Evolutionary conservation across 2,888 invertebrate species (phyloP).

Genomic region (Heliconius hortense): DNA sequence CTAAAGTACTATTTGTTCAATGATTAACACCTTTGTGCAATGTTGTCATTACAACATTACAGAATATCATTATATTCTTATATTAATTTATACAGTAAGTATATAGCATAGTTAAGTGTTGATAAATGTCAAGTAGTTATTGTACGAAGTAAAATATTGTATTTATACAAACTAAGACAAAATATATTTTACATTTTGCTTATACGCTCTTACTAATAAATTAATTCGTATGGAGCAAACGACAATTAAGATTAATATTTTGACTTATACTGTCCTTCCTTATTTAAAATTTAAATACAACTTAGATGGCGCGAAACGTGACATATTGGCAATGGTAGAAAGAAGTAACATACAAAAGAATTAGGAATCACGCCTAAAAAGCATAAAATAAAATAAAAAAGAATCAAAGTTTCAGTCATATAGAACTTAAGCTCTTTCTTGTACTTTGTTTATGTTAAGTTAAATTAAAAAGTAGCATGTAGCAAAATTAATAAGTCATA

Average conservation of each 20-base stretch:
- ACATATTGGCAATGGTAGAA: not conserved
- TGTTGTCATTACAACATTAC: too few species aligned
- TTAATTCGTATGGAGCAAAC: not conserved
- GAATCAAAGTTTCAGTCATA: not conserved
- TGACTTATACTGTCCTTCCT: not conserved
- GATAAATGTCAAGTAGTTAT: slow-evolving; percentile 25
- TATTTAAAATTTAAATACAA: slow-evolving; percentile 9
- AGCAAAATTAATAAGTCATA: not conserved
- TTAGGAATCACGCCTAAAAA: not conserved
- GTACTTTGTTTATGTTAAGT: not conserved
- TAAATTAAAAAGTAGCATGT: not conserved
- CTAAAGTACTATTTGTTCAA: slow-evolving; percentile 9
- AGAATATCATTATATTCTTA: too few species aligned
- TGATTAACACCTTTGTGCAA: slow-evolving; percentile 22
- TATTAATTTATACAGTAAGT: slow-evolving; percentile 4
- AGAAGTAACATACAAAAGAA: not conserved
- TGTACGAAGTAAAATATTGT: not conserved
- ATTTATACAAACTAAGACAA: not conserved
- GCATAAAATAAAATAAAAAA: not conserved
- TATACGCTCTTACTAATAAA: not conserved
- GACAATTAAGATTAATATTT: not conserved
- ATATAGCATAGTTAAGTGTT: slow-evolving; percentile 8
- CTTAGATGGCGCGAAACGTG: not conserved
- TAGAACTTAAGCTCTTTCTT: not conserved
- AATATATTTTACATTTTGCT: not conserved